Percentiles rank a stretch among this genome's conserved stretches.
Evolutionary conservation across 2,113 vertebrate genomes (phyloP).

Genomic region (Haemorhous mexicanus): DNA sequence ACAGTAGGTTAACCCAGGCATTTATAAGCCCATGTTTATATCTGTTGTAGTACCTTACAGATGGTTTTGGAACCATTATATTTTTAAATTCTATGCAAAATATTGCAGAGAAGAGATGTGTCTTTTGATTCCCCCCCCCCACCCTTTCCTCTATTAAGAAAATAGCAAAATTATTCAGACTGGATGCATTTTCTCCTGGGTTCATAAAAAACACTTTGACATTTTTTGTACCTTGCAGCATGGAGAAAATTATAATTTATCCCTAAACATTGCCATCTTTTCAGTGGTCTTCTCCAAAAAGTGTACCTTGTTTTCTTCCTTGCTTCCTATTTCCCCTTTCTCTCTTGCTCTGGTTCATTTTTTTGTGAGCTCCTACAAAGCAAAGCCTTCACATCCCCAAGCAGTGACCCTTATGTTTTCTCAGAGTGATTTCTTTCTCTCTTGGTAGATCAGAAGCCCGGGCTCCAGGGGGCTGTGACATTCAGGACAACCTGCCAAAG

Average conservation of each 20-base stretch:
- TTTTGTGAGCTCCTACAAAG: background rate
- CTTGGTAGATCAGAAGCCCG: background rate
- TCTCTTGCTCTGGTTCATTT: background rate
- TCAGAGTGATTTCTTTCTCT: accelerated
- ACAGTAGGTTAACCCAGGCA: background rate
- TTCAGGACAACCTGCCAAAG: background rate
- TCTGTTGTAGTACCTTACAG: background rate
- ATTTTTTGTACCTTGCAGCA: background rate
- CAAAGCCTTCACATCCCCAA: background rate
- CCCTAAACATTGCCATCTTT: background rate
- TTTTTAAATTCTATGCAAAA: background rate
- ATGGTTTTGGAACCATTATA: background rate
- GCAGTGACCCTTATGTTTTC: background rate
- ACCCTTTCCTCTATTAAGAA: background rate
- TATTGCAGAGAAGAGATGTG: background rate
- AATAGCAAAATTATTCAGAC: background rate
- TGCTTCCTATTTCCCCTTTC: background rate
- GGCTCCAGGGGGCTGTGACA: background rate
- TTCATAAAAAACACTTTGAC: background rate
- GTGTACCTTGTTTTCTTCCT: background rate
- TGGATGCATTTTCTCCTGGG: background rate
- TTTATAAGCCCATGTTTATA: background rate
- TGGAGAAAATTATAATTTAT: background rate
- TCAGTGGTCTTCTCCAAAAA: background rate
- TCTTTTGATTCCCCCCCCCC: too few species aligned